These are phyloP conservation scores for Pseudomugil gertrudae DNA, from an alignment of 2,797 vertebrate species.

Conservation along the genomic window DNA sequence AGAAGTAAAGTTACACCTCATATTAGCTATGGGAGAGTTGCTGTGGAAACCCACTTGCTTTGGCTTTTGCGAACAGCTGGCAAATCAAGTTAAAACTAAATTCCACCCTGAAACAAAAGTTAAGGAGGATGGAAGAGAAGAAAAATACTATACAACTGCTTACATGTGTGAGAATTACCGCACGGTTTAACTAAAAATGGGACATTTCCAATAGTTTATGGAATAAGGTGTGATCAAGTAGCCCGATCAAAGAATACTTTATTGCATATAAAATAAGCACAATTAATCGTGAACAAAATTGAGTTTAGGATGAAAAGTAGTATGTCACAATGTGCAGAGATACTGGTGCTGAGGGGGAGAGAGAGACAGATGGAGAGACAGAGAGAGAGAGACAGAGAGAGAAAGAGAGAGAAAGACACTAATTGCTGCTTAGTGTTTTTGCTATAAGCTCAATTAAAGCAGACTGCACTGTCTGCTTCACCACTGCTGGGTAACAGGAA, in stretches of 20 bases:
- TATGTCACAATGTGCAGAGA: too few species aligned
- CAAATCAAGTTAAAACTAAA: constrained; percentile 42
- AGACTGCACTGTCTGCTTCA: too few species aligned
- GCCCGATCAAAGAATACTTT: neutral
- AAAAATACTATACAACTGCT: neutral
- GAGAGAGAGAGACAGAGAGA: too few species aligned
- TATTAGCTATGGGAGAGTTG: constrained; percentile 48
- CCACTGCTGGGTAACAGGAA: too few species aligned
- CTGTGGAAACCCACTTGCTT: constrained; percentile 48
- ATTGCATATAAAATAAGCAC: neutral
- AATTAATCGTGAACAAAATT: too few species aligned
- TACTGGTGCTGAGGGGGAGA: too few species aligned
- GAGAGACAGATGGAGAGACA: too few species aligned
- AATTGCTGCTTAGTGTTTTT: too few species aligned
- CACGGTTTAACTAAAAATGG: neutral
- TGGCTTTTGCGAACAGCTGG: constrained; percentile 44
- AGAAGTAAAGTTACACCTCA: constrained; percentile 57
- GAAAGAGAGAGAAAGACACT: too few species aligned
- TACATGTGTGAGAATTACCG: neutral
- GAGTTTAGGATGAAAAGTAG: too few species aligned
- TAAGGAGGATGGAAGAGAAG: neutral
- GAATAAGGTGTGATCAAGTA: neutral
- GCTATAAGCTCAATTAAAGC: too few species aligned
- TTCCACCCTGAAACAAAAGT: constrained; percentile 42
- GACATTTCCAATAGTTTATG: neutral